These are phyloP conservation scores for Lasioglossum zephyrum DNA, from an alignment of 2,888 invertebrate species.

Conservation along the genomic window DNA sequence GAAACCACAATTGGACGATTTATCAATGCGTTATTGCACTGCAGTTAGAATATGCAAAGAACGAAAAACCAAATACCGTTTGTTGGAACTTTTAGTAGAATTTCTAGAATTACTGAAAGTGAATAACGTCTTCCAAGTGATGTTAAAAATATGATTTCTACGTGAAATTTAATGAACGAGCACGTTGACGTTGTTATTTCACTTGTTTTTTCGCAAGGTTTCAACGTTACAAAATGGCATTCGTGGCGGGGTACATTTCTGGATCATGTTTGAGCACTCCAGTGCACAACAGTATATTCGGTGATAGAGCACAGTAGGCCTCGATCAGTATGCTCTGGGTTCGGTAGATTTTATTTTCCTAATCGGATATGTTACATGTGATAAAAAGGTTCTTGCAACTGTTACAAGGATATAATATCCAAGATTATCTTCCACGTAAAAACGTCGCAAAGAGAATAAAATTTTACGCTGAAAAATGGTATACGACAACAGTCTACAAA, in stretches of 20 bases:
- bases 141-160: background rate
- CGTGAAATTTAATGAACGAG: too few relatives aligned
- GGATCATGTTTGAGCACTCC: background rate
- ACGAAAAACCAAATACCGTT: background rate
- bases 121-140: background rate
- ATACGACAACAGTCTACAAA: too few relatives aligned
- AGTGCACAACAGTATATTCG: background rate
- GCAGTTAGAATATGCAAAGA: too few relatives aligned
- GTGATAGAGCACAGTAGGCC: background rate
- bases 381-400: too few relatives aligned
- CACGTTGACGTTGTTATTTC: too few relatives aligned
- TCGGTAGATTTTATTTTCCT: background rate
- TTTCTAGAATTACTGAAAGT: background rate
- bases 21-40: too few relatives aligned
- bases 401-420: too few relatives aligned
- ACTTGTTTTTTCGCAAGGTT: background rate
- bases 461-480: too few relatives aligned
- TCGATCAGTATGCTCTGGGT: background rate
- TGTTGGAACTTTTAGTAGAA: background rate
- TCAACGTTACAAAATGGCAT: background rate
- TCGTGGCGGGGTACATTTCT: background rate
- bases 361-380: background rate
- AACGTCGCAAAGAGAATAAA: too few relatives aligned
- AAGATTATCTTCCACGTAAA: too few relatives aligned
- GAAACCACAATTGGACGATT: background rate